Evolutionary conservation across 2,888 invertebrate species (phyloP).

Genomic region (Drosophila suboccidentalis): DNA sequence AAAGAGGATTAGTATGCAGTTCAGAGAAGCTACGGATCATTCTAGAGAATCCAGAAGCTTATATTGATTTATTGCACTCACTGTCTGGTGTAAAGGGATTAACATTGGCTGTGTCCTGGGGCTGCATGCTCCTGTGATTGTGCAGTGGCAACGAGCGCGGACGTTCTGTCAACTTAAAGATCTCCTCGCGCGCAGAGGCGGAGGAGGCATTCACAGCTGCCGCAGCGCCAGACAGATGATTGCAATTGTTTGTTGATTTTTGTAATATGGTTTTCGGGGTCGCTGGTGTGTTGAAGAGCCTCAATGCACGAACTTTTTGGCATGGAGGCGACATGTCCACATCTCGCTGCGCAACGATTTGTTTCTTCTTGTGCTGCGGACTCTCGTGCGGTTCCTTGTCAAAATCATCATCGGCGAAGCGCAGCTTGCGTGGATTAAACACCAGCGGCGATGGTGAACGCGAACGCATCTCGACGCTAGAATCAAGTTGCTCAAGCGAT

Average conservation of each 20-base stretch:
- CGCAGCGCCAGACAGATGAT: conserved; percentile 78
- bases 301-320: conserved; percentile 88
- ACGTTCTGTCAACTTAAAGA: conserved; percentile 76
- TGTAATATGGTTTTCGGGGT: conserved; percentile 92
- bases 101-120: conserved; percentile 88
- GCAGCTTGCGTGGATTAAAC: conserved; percentile 83
- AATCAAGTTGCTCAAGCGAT: conserved; percentile 73
- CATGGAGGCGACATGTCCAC: conserved; percentile 86
- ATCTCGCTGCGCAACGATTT: conserved; percentile 9
- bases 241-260: conserved; percentile 87
- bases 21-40: neutral
- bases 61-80: conserved; percentile 75
- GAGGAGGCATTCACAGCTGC: conserved; percentile 56
- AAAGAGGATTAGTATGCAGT: neutral
- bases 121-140: conserved; percentile 77
- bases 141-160: conserved; percentile 85
- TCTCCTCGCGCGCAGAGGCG: conserved; percentile 43
- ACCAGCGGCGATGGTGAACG: conserved; percentile 79
- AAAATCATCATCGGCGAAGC: conserved; percentile 83
- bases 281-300: conserved; percentile 93
- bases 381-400: conserved; percentile 70
- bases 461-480: conserved; percentile 81
- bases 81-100: conserved; percentile 95
- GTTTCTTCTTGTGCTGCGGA: conserved; percentile 55
- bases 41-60: neutral